These are phyloP conservation scores for Camponotus vicinus DNA, from an alignment of 1,140 invertebrate genomes.

Conservation along the genomic window DNA sequence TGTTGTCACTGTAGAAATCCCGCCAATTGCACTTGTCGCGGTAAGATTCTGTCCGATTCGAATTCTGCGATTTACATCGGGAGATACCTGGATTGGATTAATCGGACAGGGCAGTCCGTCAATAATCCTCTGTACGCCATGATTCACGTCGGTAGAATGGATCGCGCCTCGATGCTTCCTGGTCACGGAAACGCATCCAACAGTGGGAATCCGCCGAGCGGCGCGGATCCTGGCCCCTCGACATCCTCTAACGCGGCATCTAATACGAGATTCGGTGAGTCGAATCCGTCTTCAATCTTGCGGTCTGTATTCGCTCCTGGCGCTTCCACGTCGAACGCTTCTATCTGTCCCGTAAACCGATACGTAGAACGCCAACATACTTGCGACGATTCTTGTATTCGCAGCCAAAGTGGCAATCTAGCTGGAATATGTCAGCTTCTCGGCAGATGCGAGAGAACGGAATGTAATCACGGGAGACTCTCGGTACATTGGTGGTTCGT, in stretches of 20 bases:
- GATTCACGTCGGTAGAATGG: conserved; percentile 81
- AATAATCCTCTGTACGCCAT: conserved; percentile 82
- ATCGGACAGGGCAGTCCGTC: conserved; percentile 73
- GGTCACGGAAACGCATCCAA: conserved; percentile 63
- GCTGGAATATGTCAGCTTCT: conserved; percentile 79
- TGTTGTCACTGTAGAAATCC: conserved; percentile 81
- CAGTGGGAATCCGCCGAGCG: conserved; percentile 51
- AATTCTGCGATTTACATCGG: conserved; percentile 81
- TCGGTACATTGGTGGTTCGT: conserved; percentile 83
- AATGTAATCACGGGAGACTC: conserved; percentile 80
- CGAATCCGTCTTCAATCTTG: conserved; percentile 66
- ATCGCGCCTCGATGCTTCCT: conserved; percentile 71
- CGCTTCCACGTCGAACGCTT: conserved; percentile 74
- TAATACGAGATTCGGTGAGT: conserved; percentile 53
- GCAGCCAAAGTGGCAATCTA: conserved; percentile 76
- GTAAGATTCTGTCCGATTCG: conserved; percentile 71
- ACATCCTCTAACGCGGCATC: conserved; percentile 42
- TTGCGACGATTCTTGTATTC: conserved; percentile 83
- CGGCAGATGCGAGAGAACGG: conserved; percentile 77
- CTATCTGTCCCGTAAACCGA: conserved; percentile 66
- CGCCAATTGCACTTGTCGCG: conserved; percentile 77
- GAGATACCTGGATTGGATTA: conserved; percentile 76
- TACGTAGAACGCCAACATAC: conserved; percentile 78
- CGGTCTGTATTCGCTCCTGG: conserved; percentile 62
- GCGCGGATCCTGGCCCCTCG: conserved; percentile 55